Evolutionary conservation across 2,113 vertebrate genomes (phyloP).

Genomic region (Sisor rabdophorus): DNA sequence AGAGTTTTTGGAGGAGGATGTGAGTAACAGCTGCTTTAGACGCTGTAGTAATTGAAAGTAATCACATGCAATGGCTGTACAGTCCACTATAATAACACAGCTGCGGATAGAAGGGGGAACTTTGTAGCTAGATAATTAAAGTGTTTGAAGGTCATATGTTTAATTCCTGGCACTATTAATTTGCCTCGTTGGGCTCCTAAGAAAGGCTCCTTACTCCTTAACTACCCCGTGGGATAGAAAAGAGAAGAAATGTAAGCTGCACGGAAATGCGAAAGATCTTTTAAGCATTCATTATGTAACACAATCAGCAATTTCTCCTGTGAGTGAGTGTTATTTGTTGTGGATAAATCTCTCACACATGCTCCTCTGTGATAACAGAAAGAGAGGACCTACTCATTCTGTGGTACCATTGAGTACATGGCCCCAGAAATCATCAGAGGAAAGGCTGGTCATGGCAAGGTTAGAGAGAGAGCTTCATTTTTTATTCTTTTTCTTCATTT

Average conservation of each 20-base stretch:
- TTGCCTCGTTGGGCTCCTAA: too few species aligned
- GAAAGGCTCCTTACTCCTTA: too few species aligned
- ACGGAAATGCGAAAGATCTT: background rate
- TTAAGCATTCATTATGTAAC: background rate
- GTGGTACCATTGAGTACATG: constrained; percentile 92
- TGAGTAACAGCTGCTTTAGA: constrained; percentile 43
- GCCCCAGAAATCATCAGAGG: constrained; percentile 88
- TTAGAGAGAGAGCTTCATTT: constrained; percentile 48
- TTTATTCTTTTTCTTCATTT: background rate
- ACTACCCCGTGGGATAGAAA: too few species aligned
- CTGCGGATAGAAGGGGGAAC: background rate
- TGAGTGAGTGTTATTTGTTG: background rate
- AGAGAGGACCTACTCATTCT: constrained; percentile 88
- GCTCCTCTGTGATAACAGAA: constrained; percentile 64
- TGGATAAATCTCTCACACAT: background rate
- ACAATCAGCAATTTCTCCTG: background rate
- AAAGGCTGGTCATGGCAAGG: constrained; percentile 86
- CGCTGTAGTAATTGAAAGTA: too few species aligned
- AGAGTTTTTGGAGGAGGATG: constrained; percentile 86
- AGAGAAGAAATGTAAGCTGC: too few species aligned
- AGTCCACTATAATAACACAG: background rate
- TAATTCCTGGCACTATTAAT: too few species aligned
- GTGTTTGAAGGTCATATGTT: too few species aligned
- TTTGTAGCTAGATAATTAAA: too few species aligned
- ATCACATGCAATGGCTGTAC: background rate